Evolutionary conservation across 1,140 invertebrate genomes (phyloP), one percentile per base, ranked within the genome.

Genomic region (Drosophila arawakana): DNA sequence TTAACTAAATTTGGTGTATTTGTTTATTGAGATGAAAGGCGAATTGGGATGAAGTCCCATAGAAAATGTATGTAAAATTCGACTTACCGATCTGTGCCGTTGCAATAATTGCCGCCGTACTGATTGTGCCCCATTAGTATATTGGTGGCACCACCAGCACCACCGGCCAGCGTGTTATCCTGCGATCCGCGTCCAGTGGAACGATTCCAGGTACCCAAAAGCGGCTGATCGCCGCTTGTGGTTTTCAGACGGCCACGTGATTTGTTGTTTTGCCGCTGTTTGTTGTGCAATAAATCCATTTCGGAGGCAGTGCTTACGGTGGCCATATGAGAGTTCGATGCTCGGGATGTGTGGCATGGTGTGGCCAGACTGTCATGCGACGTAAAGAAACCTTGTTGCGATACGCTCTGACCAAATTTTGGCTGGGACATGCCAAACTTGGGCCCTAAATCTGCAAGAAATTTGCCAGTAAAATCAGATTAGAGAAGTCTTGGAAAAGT

Each of bases 331-430:
- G 92, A 85, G 76, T 92, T 92, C 60, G 90, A 91, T 71, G 92
- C 92, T 78, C 90, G 71, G 76, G 91, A 90, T 73, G 78, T 95
- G 25, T 30, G 25, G 70, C 95, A 94, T 91, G 96, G 90, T 91
- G 91, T 91, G 80, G 82, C 95, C 67, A 95, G 94, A 82, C 96
- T 94, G 76, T 96, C 96, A 83, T 97, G 96, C 72, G 95, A 94
- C 71, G 95, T 95, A 58, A 95, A 95, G 92, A 95, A 95, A 92
- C 91, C 91, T 93, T 93, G 93, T 78, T 93, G 93, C 78, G 94
- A 93, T 81, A 94, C 93, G 67, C 92, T 93, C 70, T 93, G 93
- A 68, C 92, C 91, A 63, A 94, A 92, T 88, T 91, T 93, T 50
- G 92, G 88, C 86, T 93, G 93, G 84, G 93, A 92, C 93, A 94